Evolutionary conservation across 2,113 vertebrate species (phyloP), one percentile per base, ranked within the genome.

Genomic region (Calyptommatus sinebrachiatus): DNA sequence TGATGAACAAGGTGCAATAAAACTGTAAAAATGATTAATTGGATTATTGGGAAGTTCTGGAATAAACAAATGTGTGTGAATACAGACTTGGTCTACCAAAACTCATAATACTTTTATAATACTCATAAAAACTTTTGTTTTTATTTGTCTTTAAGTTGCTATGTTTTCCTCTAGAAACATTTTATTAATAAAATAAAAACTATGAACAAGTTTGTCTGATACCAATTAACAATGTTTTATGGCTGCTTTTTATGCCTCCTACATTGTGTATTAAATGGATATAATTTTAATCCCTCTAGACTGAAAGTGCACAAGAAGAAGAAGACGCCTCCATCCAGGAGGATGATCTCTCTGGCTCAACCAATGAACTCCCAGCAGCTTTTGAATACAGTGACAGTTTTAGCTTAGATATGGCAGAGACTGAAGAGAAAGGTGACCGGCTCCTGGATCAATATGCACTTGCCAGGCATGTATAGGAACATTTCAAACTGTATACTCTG

Each of bases 291-390:
- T 81, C 35, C 82, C 83, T 61, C 53, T 85, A 96, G 96, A 91
- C 78, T 46, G 94, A 96, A 71, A 87, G 90, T 48, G 92, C 87
- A 66, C 94, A 85, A 77, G 97, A 97, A 85, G 96, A 96, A 16
- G 97, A 96, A 45, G 95, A 97, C 76, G 46, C 82, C 26, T 90
- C 91, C 1, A 87, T 93, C 63, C 96, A 95, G 0, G 97, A 98
- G 78, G 96, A 97, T 53, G 96, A 97, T 8, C 83, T 97, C 29
- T 96, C 95, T 0, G 93, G 96, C 26, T 97, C 95, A 84, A 95
- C 96, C 88, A 95, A 89, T 71, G 96, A 98, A 77, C 92, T 96
- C 60, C 96, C 96, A 1, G 93, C 93, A 73, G 95, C 94, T 22
- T 96, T 96, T 77, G 94, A 94, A 82, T 95, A 94, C 88, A 93